Conservation (phyloP, 2,888 invertebrate genomes). For the Synanthedon andrenaeformis region DNA sequence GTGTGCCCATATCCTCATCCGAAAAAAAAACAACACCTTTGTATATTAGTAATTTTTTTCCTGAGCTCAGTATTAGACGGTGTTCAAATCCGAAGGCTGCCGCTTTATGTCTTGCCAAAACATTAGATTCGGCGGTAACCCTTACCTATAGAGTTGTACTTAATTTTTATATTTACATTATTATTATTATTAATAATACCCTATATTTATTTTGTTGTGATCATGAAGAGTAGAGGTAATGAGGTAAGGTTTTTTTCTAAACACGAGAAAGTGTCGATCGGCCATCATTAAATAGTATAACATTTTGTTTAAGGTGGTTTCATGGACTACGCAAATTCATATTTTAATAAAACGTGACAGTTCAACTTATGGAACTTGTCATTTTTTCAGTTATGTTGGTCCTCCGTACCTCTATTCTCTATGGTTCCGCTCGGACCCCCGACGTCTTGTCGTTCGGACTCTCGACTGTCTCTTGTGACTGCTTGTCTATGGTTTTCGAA, state of each 20-base stretch:
- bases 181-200: not conserved
- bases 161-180: constrained; percentile 29
- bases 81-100: constrained; percentile 36
- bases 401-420: no score
- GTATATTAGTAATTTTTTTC: constrained; percentile 59
- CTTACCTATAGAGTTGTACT: constrained; percentile 32
- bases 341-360: no score
- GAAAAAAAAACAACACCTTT: constrained; percentile 39
- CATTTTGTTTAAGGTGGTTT: no score
- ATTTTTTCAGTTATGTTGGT: no score
- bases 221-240: no score
- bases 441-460: not conserved
- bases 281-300: no score
- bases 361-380: no score
- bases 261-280: no score
- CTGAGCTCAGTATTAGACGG: constrained; percentile 59
- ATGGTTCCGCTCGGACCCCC: not conserved
- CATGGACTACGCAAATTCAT: no score
- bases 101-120: constrained; percentile 53
- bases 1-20: constrained; percentile 9
- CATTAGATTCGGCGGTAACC: constrained; percentile 24
- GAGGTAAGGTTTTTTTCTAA: no score
- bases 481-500: not conserved
- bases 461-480: no score
- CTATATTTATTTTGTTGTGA: not conserved